Evolutionary conservation across 2,113 vertebrate genomes (phyloP).

Genomic region (Cyprinodon variegatus): DNA sequence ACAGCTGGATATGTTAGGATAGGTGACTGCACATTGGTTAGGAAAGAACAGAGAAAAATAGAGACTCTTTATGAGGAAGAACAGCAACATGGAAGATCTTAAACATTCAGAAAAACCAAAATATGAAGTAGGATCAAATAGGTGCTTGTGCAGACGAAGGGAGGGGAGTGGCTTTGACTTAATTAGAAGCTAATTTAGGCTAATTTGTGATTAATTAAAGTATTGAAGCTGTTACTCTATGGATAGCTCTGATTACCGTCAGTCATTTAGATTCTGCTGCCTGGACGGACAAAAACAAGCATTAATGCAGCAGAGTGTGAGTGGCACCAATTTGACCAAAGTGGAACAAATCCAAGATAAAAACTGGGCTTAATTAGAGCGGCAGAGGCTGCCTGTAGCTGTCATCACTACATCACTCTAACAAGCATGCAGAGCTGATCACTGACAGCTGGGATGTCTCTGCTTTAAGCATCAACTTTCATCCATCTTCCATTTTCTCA

Average conservation of each 20-base stretch:
- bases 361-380: conserved; percentile 11
- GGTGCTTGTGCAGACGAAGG: too few relatives aligned
- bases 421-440: background rate
- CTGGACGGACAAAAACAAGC: background rate
- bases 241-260: background rate
- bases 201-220: background rate
- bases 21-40: too few relatives aligned
- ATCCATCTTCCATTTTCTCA: background rate
- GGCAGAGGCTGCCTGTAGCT: background rate
- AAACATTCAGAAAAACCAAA: too few relatives aligned
- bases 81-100: too few relatives aligned
- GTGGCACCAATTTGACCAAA: background rate
- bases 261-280: background rate
- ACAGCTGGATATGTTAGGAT: too few relatives aligned
- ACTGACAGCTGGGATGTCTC: background rate
- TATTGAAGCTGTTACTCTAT: background rate
- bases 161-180: background rate
- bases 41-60: too few relatives aligned
- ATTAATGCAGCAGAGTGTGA: background rate
- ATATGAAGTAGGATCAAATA: too few relatives aligned
- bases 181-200: background rate
- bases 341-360: background rate
- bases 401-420: background rate
- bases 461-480: background rate
- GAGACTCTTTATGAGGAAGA: too few relatives aligned